Percentiles rank a stretch among this genome's conserved stretches.
Conservation (phyloP, 2,888 invertebrate genomes). For the Bombylius discolor region DNA sequence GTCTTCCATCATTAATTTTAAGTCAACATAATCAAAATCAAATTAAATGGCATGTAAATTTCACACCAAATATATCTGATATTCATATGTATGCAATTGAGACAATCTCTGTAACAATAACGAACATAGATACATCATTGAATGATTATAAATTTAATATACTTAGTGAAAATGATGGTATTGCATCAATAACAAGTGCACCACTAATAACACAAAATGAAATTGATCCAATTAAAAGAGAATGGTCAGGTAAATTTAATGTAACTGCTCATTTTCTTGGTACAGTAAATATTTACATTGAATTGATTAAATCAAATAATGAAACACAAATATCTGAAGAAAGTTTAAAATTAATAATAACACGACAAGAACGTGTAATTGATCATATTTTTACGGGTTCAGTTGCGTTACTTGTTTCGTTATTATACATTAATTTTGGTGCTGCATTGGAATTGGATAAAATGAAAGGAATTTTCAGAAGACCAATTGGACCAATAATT, state of each 20-base stretch:
- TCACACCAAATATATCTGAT: neutral
- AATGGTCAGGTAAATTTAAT: slow-evolving; percentile 25
- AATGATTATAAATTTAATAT: neutral
- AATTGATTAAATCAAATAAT: slow-evolving; percentile 19
- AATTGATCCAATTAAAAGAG: slow-evolving; percentile 13
- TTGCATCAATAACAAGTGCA: neutral
- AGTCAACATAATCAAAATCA: too few relatives aligned
- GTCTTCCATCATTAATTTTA: too few relatives aligned
- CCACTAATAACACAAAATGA: slow-evolving; percentile 14
- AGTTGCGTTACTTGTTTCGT: slow-evolving; percentile 59
- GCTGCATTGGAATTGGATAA: slow-evolving; percentile 70
- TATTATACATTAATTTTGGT: slow-evolving; percentile 83
- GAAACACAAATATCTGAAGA: slow-evolving; percentile 19
- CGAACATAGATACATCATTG: neutral
- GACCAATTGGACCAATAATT: slow-evolving; percentile 64
- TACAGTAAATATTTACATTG: slow-evolving; percentile 24
- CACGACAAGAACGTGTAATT: slow-evolving; percentile 48
- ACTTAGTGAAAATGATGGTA: neutral
- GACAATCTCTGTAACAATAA: neutral
- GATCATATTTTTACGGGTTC: slow-evolving; percentile 63
- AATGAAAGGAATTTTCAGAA: slow-evolving; percentile 47
- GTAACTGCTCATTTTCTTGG: slow-evolving; percentile 28
- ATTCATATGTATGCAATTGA: neutral
- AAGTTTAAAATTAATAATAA: slow-evolving; percentile 41
- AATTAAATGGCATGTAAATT: neutral